Base-by-base conservation (phyloP, 2,888 invertebrate genomes). In the Aleiodes leptofemur region DNA sequence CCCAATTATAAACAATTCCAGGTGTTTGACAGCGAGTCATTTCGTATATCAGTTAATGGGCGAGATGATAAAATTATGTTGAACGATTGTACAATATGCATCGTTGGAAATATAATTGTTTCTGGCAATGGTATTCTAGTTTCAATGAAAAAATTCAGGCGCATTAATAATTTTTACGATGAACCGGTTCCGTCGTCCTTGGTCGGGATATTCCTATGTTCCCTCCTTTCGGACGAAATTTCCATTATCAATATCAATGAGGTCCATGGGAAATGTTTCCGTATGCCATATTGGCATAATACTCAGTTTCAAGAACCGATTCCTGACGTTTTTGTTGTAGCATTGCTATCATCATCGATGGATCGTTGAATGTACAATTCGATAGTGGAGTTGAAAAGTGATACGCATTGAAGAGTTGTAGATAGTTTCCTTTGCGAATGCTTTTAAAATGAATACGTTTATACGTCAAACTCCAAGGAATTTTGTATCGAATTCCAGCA, bases 201-300 rank as follows among this genome's bases (percentile, higher is more conserved):
- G 11, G 3, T n/a, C 29, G 29, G 51, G 13, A 9, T 69, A 29
- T 69, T 31, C 13, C 7, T 29, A n/a, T 69, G 69, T n/a, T 31
- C 51, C 2, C 9, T 29, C 0, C 11, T 69, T 8, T 11, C 7
- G 1, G 29, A 48, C 1, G 29, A 23, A 0, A 50, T 31, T 51
- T 16, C 7, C 7, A 11, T 53, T 13, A 53, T 69, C 16, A 1
- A 31, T 23, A 1, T 23, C n/a, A 13, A 51, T 31, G 29, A 53
- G 4, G 14, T 69, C 5, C 16, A n/a, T 11, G 51, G n/a, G 6
- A 69, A 69, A n/a, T 69, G 69, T 51, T 69, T 51, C 50, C 53
- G 69, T 13, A 69, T 69, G 69, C 69, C 69, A 6, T 51, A 51
- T 29, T 69, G 69, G 53, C 56, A 56, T 23, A 9, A 16, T 8